Conservation (phyloP, 2,113 vertebrate genomes). For the Osmerus eperlanus region DNA sequence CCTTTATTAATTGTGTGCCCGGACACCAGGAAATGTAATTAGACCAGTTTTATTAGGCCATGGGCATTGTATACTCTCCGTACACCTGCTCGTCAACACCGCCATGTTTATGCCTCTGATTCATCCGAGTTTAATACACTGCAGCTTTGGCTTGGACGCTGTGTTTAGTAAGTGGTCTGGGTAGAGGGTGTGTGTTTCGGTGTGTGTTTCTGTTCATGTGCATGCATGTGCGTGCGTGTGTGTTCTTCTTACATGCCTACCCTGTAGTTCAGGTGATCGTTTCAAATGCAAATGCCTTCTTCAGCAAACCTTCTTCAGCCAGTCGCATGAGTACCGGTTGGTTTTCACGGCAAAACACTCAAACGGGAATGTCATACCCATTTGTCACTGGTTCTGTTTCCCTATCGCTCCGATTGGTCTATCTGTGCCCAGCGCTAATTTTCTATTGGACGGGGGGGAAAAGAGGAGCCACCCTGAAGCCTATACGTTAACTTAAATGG, state of each 20-base stretch:
- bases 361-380: conserved; percentile 8
- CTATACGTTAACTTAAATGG: conserved; percentile 26
- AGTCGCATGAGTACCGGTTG: not conserved
- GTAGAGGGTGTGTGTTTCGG: too few species aligned
- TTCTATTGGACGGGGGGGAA: too few species aligned
- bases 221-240: too few species aligned
- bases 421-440: conserved; percentile 12
- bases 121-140: conserved; percentile 5
- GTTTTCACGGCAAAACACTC: conserved; percentile 18
- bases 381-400: not conserved
- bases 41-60: conserved; percentile 59
- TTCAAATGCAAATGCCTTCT: too few species aligned
- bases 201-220: too few species aligned
- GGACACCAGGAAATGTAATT: conserved; percentile 64
- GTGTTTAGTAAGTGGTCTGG: too few species aligned
- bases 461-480: conserved; percentile 11
- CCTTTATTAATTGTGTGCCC: conserved; percentile 63
- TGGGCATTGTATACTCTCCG: conserved; percentile 34
- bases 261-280: too few species aligned
- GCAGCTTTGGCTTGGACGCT: conserved; percentile 1
- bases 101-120: conserved; percentile 29
- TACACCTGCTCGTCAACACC: conserved; percentile 10
- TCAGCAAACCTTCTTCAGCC: not conserved
- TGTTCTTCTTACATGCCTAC: too few species aligned
- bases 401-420: not conserved